phyloP scores from a whole-genome alignment of 2,797 vertebrate species.

The Trachops cirrhosus region DNA sequence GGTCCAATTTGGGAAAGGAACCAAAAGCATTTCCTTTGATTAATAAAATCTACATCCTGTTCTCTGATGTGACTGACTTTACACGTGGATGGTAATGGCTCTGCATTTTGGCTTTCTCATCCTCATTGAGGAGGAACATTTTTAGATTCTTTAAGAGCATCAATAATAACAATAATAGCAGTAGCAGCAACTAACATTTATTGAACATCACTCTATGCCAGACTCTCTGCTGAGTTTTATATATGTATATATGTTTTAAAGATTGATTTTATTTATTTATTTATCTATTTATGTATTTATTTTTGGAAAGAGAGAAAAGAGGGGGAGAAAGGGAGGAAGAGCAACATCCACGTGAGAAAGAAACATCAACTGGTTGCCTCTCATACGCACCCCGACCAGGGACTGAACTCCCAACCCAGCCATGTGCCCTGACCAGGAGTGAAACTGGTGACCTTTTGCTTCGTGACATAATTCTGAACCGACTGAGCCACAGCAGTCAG shows the following conservation, averaged over 20 bases:
- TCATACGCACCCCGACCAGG: too few species aligned
- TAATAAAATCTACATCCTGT: conserved; percentile 31
- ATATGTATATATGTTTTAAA: background rate
- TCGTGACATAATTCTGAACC: too few species aligned
- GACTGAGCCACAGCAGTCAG: too few species aligned
- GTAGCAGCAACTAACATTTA: background rate
- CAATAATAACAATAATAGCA: background rate
- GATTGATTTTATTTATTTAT: background rate
- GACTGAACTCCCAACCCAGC: too few species aligned
- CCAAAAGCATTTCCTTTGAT: conserved; percentile 42
- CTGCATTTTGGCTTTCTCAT: background rate
- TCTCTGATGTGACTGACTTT: conserved; percentile 31
- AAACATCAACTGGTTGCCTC: too few species aligned
- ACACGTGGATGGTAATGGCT: background rate
- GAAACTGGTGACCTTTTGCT: too few species aligned
- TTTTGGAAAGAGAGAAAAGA: background rate
- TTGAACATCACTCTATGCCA: background rate
- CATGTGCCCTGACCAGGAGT: too few species aligned
- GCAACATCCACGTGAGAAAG: too few species aligned
- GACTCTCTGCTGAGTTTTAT: background rate
- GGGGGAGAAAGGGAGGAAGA: too few species aligned
- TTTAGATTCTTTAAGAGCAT: background rate
- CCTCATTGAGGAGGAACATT: background rate
- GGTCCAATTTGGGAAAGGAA: conserved; percentile 14
- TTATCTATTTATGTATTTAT: background rate